These are phyloP conservation scores for Sprattus sprattus DNA, from an alignment of 2,113 vertebrate species.

Conservation along the genomic window DNA sequence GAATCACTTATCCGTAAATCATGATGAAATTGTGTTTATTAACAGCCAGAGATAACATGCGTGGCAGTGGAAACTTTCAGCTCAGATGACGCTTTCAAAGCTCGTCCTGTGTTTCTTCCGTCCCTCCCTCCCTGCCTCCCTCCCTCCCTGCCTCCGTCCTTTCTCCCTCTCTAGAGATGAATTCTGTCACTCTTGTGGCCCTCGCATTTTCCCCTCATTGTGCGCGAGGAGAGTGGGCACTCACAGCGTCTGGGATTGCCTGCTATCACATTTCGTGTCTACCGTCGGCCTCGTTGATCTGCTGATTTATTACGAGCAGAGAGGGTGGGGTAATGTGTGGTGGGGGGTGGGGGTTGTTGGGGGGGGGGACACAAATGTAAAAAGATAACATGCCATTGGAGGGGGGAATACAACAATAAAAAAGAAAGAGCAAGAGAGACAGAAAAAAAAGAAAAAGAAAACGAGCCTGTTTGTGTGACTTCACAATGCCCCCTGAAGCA, in stretches of 20 bases:
- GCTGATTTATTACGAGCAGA: slow-evolving; percentile 56
- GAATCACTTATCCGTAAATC: slow-evolving; percentile 6
- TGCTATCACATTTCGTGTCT: slow-evolving; percentile 42
- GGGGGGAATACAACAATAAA: slow-evolving; percentile 39
- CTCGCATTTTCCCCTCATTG: not conserved
- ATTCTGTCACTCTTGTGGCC: not conserved
- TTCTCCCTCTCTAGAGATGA: not conserved
- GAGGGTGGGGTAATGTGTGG: slow-evolving; percentile 28
- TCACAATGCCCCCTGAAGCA: slow-evolving; percentile 60
- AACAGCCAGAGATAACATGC: slow-evolving; percentile 5
- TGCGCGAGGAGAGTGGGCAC: slow-evolving; percentile 16
- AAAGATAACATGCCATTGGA: slow-evolving; percentile 64
- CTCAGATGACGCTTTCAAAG: slow-evolving; percentile 8
- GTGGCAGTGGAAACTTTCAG: slow-evolving; percentile 22
- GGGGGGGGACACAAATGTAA: slow-evolving; percentile 57
- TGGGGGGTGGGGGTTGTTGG: slow-evolving; percentile 34
- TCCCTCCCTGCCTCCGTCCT: not conserved
- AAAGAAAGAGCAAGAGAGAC: not conserved
- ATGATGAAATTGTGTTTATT: slow-evolving; percentile 11
- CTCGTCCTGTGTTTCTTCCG: not conserved
- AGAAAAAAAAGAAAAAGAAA: slow-evolving; percentile 2
- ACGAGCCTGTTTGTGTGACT: slow-evolving; percentile 55
- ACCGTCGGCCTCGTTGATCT: slow-evolving; percentile 56
- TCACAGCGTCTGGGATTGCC: slow-evolving; percentile 35
- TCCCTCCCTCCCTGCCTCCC: not conserved